These are phyloP conservation scores for Camelus dromedarius DNA, from an alignment of 2,113 vertebrate species.

Conservation along the genomic window DNA sequence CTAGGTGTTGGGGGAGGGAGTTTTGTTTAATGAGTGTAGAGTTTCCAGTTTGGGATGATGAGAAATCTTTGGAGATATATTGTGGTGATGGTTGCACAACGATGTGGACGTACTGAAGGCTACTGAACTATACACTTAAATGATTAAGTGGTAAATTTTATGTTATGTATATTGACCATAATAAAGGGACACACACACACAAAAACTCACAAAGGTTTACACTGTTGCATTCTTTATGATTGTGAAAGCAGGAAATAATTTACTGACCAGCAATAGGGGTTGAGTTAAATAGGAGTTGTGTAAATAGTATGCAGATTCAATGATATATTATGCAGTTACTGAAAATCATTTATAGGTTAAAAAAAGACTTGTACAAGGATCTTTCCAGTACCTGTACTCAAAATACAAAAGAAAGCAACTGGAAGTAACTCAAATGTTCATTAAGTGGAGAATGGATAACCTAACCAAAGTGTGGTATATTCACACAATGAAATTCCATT, in stretches of 20 bases:
- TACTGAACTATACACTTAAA: background rate
- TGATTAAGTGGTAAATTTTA: background rate
- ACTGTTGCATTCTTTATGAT: background rate
- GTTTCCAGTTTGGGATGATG: background rate
- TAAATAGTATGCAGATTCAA: background rate
- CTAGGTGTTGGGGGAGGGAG: background rate
- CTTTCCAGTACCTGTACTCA: background rate
- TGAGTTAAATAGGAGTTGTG: background rate
- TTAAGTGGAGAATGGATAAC: background rate
- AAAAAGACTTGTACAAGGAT: background rate
- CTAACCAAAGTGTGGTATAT: background rate
- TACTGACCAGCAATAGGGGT: background rate
- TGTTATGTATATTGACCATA: background rate
- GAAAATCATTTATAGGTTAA: background rate
- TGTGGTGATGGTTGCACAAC: background rate
- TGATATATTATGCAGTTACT: background rate
- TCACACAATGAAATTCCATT: background rate
- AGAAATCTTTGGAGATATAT: background rate
- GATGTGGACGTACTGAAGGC: background rate
- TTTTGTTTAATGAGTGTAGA: background rate
- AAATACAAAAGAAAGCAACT: background rate
- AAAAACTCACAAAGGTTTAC: background rate
- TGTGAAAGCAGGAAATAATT: slow-evolving; percentile 27
- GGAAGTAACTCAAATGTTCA: background rate
- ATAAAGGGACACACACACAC: background rate